Evolutionary conservation across 35 echinoderm and acorn worm genomes (phyloP).

Genomic region (Holothuria glaberrima): DNA sequence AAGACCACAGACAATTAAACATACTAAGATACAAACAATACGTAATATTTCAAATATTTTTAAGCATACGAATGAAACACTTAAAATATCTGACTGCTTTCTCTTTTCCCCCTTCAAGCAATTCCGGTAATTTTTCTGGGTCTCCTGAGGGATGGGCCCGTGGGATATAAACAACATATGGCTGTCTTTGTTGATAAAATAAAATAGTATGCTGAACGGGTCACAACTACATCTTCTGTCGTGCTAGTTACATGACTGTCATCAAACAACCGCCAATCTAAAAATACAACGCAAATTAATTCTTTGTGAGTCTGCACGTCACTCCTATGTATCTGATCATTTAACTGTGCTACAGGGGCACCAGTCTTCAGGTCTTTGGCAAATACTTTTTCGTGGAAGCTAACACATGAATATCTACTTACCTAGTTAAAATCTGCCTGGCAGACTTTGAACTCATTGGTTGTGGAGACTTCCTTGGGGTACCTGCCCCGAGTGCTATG

Average conservation of each 20-base stretch:
- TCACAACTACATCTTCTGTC: conserved; percentile 84
- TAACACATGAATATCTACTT: too few species aligned
- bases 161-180: conserved; percentile 62
- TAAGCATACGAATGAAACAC: neutral
- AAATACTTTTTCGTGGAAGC: too few species aligned
- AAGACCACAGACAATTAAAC: neutral
- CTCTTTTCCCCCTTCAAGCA: neutral
- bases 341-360: too few species aligned
- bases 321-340: too few species aligned
- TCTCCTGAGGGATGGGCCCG: neutral
- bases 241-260: conserved; percentile 86
- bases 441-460: too few species aligned
- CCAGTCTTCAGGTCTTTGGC: too few species aligned
- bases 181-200: conserved; percentile 86
- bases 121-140: neutral
- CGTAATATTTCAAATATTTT: too few species aligned
- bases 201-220: conserved; percentile 89
- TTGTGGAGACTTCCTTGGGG: too few species aligned
- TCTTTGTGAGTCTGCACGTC: too few species aligned
- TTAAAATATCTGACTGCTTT: neutral
- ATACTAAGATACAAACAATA: too few species aligned
- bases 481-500: too few species aligned
- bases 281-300: neutral
- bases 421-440: too few species aligned
- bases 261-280: conserved; percentile 98